Conservation (phyloP, 2,113 vertebrate genomes). For the human region GRCh38 chr14:69178001-69178500, state of each 20-base stretch:
- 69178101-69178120: neutral
- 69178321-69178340: neutral
- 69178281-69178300: neutral
- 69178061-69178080: neutral
- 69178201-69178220: neutral
- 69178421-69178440: too few relatives aligned
- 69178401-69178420: too few relatives aligned
- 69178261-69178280: slow-evolving; percentile 13
- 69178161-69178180: neutral
- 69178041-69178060: too few relatives aligned
- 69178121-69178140: neutral
- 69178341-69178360: neutral
- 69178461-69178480: too few relatives aligned
- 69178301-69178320: slow-evolving; percentile 10
- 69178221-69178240: neutral
- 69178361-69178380: neutral
- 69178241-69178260: slow-evolving; percentile 14
- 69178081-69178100: neutral
- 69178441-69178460: too few relatives aligned
- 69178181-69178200: neutral
- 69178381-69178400: neutral
- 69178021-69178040: too few relatives aligned
- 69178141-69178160: neutral
- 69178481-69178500: too few relatives aligned
- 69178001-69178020: too few relatives aligned